These are phyloP conservation scores for Caenorhabditis sp. DNA, from an alignment of 2,888 invertebrate genomes.

Conservation along the genomic window DNA sequence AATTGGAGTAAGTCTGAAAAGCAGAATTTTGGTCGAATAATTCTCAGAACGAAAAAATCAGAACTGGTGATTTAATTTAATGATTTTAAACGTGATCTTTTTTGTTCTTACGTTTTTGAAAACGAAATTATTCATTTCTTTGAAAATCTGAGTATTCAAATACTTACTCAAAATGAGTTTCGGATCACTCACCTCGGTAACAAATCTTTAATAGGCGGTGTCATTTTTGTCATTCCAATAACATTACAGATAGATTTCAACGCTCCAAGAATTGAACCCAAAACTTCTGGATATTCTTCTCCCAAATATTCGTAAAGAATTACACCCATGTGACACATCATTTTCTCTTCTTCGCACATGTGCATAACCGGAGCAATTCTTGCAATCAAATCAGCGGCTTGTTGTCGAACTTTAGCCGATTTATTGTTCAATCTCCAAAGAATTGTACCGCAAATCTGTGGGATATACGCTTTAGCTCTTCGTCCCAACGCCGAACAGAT, in stretches of 20 bases:
- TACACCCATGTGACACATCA: slow-evolving; percentile 99
- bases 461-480: slow-evolving; percentile 95
- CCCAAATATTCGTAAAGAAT: slow-evolving; percentile 98
- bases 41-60: background rate
- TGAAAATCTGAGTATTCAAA: too few relatives aligned
- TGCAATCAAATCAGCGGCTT: slow-evolving; percentile 95
- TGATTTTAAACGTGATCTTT: background rate
- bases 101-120: background rate
- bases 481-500: slow-evolving; percentile 95
- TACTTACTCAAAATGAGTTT: background rate
- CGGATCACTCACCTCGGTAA: slow-evolving; percentile 74
- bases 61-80: background rate
- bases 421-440: slow-evolving; percentile 99
- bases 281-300: slow-evolving; percentile 93
- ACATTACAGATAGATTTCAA: slow-evolving; percentile 99
- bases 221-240: slow-evolving; percentile 99
- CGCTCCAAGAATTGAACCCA: slow-evolving; percentile 96
- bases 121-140: too few relatives aligned
- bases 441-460: slow-evolving; percentile 99
- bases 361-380: slow-evolving; percentile 98
- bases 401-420: slow-evolving; percentile 96
- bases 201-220: slow-evolving; percentile 89
- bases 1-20: slow-evolving; percentile 84
- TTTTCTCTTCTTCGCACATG: slow-evolving; percentile 98
- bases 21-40: background rate